Evolutionary conservation across 2,888 invertebrate genomes (phyloP).

Genomic region (Epiperipatus broadwayi): DNA sequence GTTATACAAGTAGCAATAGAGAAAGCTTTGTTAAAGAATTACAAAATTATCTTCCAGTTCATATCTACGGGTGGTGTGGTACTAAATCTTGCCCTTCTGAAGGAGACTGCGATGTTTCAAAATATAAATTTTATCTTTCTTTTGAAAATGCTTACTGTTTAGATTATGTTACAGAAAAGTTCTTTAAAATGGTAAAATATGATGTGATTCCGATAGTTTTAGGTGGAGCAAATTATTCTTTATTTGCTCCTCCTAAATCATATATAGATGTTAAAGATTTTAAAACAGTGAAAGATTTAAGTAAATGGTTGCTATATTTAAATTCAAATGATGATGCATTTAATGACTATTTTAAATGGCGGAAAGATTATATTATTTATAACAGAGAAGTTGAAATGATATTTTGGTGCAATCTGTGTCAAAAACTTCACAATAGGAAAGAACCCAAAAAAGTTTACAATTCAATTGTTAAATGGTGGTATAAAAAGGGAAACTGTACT

Average conservation of each 20-base stretch:
- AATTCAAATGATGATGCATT: conserved; percentile 25
- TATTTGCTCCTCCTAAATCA: conserved; percentile 18
- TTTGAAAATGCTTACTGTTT: conserved; percentile 29
- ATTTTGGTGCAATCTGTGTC: no score
- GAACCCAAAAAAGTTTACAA: no score
- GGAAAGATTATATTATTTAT: no score
- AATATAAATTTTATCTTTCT: conserved; percentile 27
- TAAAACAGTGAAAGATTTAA: conserved; percentile 12
- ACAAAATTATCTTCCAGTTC: conserved; percentile 24
- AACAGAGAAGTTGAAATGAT: no score
- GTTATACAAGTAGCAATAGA: conserved; percentile 26
- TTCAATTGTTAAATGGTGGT: no score
- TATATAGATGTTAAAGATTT: conserved; percentile 17
- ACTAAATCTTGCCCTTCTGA: conserved; percentile 23
- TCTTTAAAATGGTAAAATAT: conserved; percentile 24
- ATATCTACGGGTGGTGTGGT: conserved; percentile 29
- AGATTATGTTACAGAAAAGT: conserved; percentile 29
- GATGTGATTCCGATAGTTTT: conserved; percentile 18
- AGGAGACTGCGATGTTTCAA: conserved; percentile 25
- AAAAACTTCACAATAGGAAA: no score
- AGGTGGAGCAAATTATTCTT: conserved; percentile 18
- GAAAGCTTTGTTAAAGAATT: conserved; percentile 26
- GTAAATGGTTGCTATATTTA: conserved; percentile 18
- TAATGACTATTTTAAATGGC: conserved; percentile 28
- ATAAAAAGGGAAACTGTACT: no score